Evolutionary conservation across 2,888 invertebrate species (phyloP).

Genomic region (Kryphioiulus occultus): DNA sequence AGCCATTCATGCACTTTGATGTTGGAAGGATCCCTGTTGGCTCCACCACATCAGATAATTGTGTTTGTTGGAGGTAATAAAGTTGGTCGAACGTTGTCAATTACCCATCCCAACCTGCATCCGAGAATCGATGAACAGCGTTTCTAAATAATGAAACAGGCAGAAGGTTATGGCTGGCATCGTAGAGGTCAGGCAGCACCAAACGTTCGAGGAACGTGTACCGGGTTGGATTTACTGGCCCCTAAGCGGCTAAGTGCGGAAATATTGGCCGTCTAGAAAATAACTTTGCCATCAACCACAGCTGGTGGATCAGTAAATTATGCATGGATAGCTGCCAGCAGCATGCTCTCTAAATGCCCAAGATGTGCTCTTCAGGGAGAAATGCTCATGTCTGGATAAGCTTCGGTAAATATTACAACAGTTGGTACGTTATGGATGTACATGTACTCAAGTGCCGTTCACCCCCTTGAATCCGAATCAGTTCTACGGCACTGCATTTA

Average conservation of each 20-base stretch:
- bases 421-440: background rate
- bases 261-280: background rate
- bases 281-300: background rate
- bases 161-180: background rate
- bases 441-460: background rate
- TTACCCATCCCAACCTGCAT: background rate
- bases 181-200: background rate
- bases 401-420: background rate
- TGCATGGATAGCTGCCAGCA: constrained; percentile 5
- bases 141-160: constrained; percentile 5
- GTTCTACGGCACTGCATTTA: background rate
- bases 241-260: background rate
- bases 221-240: background rate
- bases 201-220: background rate
- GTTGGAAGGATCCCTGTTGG: background rate
- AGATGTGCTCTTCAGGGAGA: background rate
- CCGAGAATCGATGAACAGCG: background rate
- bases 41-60: background rate
- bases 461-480: background rate
- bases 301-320: background rate
- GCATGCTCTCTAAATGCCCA: background rate
- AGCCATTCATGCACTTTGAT: too few species aligned
- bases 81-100: background rate
- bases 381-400: background rate
- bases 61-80: background rate